Evolutionary conservation across 2,888 invertebrate genomes (phyloP), one percentile per base, ranked within the genome.

Genomic region (Ferdinandea cuprea): DNA sequence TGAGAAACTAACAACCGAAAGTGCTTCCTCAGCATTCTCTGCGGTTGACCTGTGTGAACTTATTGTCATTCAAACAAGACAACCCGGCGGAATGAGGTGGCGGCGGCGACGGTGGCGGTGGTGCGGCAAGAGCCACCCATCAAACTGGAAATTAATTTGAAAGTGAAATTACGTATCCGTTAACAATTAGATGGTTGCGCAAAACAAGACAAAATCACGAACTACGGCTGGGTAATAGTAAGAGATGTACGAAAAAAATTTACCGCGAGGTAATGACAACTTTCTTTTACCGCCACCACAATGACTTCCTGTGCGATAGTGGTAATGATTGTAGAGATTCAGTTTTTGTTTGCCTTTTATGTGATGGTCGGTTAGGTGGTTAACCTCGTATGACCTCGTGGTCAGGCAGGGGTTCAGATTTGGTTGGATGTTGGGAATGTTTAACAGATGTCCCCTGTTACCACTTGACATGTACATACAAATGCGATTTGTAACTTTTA

Each of bases 121-220:
- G 1, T 11, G 6, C 13, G 0, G 1, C 9, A 19, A 8, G 7
- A 11, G 15, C 19, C 25, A 21, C 25, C 11, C 8, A 9, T 37
- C 35, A 63, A 63, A 63, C 30, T 35, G 52, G 72, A 66, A 72
- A 83, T 56, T 72, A 71, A 76, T 81, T 83, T 83, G 72, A 83
- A 83, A 83, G 83, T 83, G 83, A 83, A 83, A 83, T 83, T 77
- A 83, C 77, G 72, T 83, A 63, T 83, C 63, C 73, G 63, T 73
- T 77, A 83, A 68, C 72, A 83, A 83, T 83, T 83, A 73, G 63
- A n/a, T 1, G 59, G 30, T 19, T 52, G 58, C 50, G 72, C 72
- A 48, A 73, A 72, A 63, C 66, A 48, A 66, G 8, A 73, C 48
- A 59, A 32, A 61, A 59, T 72, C 66, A 72, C 66, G 44, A 65